Base-by-base conservation (phyloP, 2,113 vertebrate genomes). In the Orcinus orca region DNA sequence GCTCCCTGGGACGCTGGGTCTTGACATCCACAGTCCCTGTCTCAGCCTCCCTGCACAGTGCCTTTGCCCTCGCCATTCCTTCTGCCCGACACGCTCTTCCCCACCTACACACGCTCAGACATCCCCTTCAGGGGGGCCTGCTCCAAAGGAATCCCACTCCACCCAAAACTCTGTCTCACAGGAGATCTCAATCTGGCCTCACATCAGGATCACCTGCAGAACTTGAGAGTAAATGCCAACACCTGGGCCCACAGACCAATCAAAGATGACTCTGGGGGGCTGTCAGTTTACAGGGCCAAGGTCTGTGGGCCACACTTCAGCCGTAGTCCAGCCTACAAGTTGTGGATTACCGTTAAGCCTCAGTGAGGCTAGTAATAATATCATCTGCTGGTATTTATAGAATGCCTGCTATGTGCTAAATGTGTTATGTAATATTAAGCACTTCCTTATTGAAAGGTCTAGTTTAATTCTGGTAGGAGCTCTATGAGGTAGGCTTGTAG, bases 41-140 rank as follows among this genome's bases (percentile, higher is more conserved):
- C 33, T 50, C 13, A 4, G 23, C 31, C 33, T 62, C 23, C 21
- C 3, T 60, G 47, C 31, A 15, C 55, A 2, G 41, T 3, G 65
- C 41, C 70, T 11, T 20, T 8, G 33, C 44, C 36, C 29, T 88
- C 2, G 0, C 44, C 33, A 2, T 25, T 53, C 38, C 82, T 81
- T 70, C 88, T 73, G 13, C 47, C 18, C 41, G 77, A 13, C 25
- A 1, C 33, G 13, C 23, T 67, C 26, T 20, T 53, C 23, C 36
- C 55, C 41, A 9, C 81, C 58, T 44, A 17, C 17, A 25, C 12
- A 3, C 0, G 2, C n/a, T 55, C 70, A 38, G 1, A 15, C 0
- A 9, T 84, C 38, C 58, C 36, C 85, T 82, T 73, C 60, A 14
- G 23, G 70, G 60, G 70, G 18, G 8, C 77, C 68, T 60, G 20